These are phyloP conservation scores for Taurulus bubalis DNA, from an alignment of 2,113 vertebrate genomes.

Conservation along the genomic window DNA sequence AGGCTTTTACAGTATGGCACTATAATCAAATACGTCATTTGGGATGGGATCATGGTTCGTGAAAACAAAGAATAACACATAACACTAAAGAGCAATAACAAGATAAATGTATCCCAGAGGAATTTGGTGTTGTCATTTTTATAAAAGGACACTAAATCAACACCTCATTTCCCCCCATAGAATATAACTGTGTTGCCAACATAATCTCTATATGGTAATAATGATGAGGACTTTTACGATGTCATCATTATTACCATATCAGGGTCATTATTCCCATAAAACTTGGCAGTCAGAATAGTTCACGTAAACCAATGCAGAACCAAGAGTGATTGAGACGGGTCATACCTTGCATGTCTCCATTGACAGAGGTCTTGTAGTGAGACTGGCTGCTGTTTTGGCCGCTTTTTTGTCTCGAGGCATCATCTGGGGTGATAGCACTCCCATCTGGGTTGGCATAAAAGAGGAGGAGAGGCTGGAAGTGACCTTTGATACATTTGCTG, in stretches of 20 bases:
- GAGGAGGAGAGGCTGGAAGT: conserved; percentile 95
- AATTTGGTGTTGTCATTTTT: conserved; percentile 1
- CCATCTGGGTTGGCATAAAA: conserved; percentile 96
- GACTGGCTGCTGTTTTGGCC: conserved; percentile 84
- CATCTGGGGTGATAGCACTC: conserved; percentile 89
- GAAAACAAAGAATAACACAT: conserved; percentile 25
- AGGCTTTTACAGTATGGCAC: conserved; percentile 4
- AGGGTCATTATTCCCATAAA: background rate
- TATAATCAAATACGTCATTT: conserved; percentile 20
- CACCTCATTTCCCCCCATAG: background rate
- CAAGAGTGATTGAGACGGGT: background rate
- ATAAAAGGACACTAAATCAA: conserved; percentile 13
- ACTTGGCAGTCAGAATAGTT: background rate
- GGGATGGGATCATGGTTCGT: conserved; percentile 9
- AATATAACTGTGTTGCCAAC: background rate
- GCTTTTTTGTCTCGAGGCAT: conserved; percentile 85
- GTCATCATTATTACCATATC: background rate
- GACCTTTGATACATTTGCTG: conserved; percentile 92
- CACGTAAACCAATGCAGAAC: background rate
- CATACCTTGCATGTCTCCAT: conserved; percentile 85
- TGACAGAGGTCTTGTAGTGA: conserved; percentile 82
- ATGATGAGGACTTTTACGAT: background rate
- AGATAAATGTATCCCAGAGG: conserved; percentile 12
- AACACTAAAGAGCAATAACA: background rate
- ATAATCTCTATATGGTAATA: background rate